Percentiles rank a stretch among this genome's conserved stretches.
Evolutionary conservation across 2,888 invertebrate genomes (phyloP).

Genomic region (Steinernema carpocapsae): DNA sequence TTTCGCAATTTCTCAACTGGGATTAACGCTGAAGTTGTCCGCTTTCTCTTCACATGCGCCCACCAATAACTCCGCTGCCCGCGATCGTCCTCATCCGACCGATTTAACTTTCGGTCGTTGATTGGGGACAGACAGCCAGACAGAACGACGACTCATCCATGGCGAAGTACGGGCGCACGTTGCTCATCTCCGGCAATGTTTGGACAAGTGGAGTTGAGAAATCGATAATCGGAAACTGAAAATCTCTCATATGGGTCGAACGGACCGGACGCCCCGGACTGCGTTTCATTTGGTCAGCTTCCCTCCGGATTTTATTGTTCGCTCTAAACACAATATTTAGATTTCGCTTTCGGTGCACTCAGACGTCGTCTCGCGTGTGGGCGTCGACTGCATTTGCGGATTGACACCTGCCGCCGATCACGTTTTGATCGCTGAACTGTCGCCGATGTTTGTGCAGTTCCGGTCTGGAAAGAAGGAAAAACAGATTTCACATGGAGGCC

Average conservation of each 20-base stretch:
- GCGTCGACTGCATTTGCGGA: too few relatives aligned
- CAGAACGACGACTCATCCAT: slow-evolving; percentile 25
- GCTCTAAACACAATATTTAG: too few relatives aligned
- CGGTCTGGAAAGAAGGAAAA: neutral
- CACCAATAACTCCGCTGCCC: slow-evolving; percentile 1
- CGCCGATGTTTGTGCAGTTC: neutral
- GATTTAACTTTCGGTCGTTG: neutral
- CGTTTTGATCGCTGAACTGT: neutral
- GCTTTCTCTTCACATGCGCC: slow-evolving; percentile 1
- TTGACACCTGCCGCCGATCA: neutral
- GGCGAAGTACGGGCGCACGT: slow-evolving; percentile 24
- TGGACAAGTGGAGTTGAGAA: slow-evolving; percentile 28
- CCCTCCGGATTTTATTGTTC: too few relatives aligned
- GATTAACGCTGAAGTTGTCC: neutral
- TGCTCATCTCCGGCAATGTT: slow-evolving; percentile 15
- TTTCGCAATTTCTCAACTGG: neutral
- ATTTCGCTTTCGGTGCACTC: too few relatives aligned
- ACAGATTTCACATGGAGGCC: too few relatives aligned
- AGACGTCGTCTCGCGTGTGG: too few relatives aligned
- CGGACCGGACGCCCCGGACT: neutral
- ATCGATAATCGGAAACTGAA: slow-evolving; percentile 9
- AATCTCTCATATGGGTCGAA: neutral
- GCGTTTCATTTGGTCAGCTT: too few relatives aligned
- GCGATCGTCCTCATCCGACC: neutral
- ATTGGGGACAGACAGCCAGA: neutral